Evolutionary conservation across 2,888 invertebrate genomes (phyloP), one percentile per base, ranked within the genome.

Genomic region (Heliconius cydno): DNA sequence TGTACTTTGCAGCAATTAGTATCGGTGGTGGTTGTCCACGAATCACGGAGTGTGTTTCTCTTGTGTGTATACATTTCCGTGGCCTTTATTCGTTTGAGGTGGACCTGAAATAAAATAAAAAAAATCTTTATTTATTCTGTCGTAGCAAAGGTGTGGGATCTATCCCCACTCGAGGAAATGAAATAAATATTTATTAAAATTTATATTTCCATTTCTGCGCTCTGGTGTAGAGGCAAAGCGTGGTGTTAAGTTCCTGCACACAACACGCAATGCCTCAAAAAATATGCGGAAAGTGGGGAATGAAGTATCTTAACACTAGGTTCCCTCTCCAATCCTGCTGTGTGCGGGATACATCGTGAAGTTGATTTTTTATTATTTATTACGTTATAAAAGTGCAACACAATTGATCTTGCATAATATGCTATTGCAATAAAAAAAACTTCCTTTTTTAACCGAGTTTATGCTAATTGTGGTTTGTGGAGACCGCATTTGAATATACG

Each of bases 21-120:
- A 82, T 81, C 80, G 75, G 81, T 75, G 76, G 76, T 86, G 87
- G 86, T 85, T 87, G 86, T 86, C 87, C 81, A 82, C 84, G 75
- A 80, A 78, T 88, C 85, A 90, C 60, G 89, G 86, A n/a, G 89
- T 87, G 82, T 93, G 94, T 85, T 94, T 94, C 83, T 94, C 94
- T 87, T 94, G 94, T 72, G 95, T 95, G 89, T 95, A 95, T 76
- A 94, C 95, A 87, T 95, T 94, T 83, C 94, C 94, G 77, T 90
- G 85, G 80, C 93, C 92, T 86, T 94, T 94, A 82, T 90, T 93
- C 65, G 86, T 84, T 80, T 90, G 85, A 80, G 87, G 84, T 80
- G 91, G 87, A 87, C 91, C 94, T 95, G 93, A n/a, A 94, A 94
- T 85, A 87, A 90, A 82, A 85, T n/a, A n/a, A 60, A 60, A 60